A percentile compares a stretch with the other conserved stretches of the same genome.
Conservation (phyloP, 1,140 invertebrate genomes). For the Maniola jurtina region DNA sequence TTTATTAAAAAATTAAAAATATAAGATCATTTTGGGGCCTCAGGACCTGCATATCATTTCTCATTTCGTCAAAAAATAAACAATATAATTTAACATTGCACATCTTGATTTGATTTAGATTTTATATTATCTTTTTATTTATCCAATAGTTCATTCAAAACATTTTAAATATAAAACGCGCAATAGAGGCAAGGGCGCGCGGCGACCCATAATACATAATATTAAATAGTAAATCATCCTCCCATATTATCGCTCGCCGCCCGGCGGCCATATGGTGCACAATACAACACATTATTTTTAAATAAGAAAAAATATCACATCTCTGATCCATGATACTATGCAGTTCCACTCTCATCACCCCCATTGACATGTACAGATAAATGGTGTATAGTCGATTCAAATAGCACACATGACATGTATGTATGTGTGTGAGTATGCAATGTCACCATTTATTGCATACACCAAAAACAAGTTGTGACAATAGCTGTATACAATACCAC, state of each 20-base stretch:
- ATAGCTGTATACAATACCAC: no score
- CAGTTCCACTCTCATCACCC: conserved; percentile 58
- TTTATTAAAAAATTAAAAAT: no score
- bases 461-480: no score
- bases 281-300: conserved; percentile 51
- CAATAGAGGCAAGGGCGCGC: conserved; percentile 28
- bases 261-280: conserved; percentile 26
- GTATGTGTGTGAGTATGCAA: no score
- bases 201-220: conserved; percentile 29
- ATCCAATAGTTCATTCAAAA: conserved; percentile 37
- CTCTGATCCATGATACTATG: conserved; percentile 68
- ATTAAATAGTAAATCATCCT: conserved; percentile 40
- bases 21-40: conserved; percentile 51
- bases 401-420: no score
- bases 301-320: conserved; percentile 73
- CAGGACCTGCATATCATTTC: conserved; percentile 59
- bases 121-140: conserved; percentile 19
- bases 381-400: conserved; percentile 7
- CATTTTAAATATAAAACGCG: conserved; percentile 39
- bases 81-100: conserved; percentile 38
- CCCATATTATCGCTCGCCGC: conserved; percentile 33
- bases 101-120: conserved; percentile 31
- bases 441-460: no score
- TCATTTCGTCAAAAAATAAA: conserved; percentile 15
- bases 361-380: conserved; percentile 39